Evolutionary conservation across 2,888 invertebrate genomes (phyloP).

Genomic region (Parascotia fuliginaria): DNA sequence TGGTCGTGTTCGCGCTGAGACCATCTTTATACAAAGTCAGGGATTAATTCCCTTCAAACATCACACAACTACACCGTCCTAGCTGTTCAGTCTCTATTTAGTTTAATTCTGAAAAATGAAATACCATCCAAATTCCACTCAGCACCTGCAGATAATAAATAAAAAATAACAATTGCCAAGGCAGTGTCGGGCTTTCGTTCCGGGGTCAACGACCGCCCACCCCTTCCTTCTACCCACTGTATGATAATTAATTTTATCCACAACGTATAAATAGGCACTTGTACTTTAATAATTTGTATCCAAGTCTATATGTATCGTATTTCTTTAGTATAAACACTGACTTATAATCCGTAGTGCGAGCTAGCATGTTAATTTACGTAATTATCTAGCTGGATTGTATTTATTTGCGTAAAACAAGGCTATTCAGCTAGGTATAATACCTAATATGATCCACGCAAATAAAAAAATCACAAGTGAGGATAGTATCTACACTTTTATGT

Average conservation of each 20-base stretch:
- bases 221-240: constrained; percentile 49
- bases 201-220: constrained; percentile 50
- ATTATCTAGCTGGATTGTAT: no score
- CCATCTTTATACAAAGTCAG: neutral
- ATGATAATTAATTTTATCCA: constrained; percentile 55
- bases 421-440: no score
- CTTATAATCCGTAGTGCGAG: constrained; percentile 23
- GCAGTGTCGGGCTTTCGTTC: constrained; percentile 41
- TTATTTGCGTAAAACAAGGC: no score
- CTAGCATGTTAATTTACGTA: constrained; percentile 15
- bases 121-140: constrained; percentile 32
- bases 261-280: constrained; percentile 44
- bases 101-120: constrained; percentile 29
- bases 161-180: constrained; percentile 47
- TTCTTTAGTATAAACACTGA: constrained; percentile 15
- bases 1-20: no score
- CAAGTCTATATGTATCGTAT: constrained; percentile 7
- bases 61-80: constrained; percentile 18
- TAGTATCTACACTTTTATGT: no score
- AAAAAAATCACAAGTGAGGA: no score
- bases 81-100: constrained; percentile 18
- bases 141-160: constrained; percentile 47
- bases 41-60: constrained; percentile 19
- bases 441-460: no score
- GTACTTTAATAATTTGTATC: constrained; percentile 36